These are phyloP conservation scores for Lamproptera curius DNA, from an alignment of 2,888 invertebrate genomes.

Conservation along the genomic window DNA sequence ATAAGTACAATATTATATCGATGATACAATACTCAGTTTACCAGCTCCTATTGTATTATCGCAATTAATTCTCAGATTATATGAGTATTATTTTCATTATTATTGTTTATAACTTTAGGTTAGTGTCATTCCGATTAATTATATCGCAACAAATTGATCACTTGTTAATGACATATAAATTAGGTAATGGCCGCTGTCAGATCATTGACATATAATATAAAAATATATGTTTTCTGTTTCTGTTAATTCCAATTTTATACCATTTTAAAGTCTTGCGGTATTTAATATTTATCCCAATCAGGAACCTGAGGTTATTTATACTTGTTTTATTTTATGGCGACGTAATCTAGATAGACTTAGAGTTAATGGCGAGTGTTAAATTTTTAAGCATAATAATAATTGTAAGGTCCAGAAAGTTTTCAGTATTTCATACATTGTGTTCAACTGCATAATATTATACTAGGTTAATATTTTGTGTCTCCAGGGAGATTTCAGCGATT, in stretches of 20 bases:
- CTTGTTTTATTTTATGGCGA: slow-evolving; percentile 8
- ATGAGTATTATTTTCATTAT: too few species aligned
- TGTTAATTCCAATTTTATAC: too few species aligned
- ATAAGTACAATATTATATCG: slow-evolving; percentile 20
- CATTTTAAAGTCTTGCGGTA: not conserved
- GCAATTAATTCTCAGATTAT: too few species aligned
- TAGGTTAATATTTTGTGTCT: too few species aligned
- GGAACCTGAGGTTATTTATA: slow-evolving; percentile 11
- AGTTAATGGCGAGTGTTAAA: slow-evolving; percentile 15
- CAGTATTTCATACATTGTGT: slow-evolving; percentile 10
- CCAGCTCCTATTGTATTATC: not conserved
- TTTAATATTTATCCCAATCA: slow-evolving; percentile 4
- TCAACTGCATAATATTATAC: slow-evolving; percentile 16
- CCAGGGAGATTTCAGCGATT: too few species aligned
- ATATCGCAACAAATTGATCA: not conserved
- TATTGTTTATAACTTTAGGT: too few species aligned
- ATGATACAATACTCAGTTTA: slow-evolving; percentile 7
- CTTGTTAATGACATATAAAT: slow-evolving; percentile 3
- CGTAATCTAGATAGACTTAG: slow-evolving; percentile 12
- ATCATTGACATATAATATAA: slow-evolving; percentile 11
- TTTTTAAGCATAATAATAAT: slow-evolving; percentile 16
- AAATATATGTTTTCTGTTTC: too few species aligned
- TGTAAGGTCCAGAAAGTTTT: slow-evolving; percentile 17
- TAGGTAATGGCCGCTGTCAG: slow-evolving; percentile 12
- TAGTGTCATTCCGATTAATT: too few species aligned